These are phyloP conservation scores for Xiphorhynchus erythropygius DNA, from an alignment of 2,797 vertebrate genomes.

Conservation along the genomic window DNA sequence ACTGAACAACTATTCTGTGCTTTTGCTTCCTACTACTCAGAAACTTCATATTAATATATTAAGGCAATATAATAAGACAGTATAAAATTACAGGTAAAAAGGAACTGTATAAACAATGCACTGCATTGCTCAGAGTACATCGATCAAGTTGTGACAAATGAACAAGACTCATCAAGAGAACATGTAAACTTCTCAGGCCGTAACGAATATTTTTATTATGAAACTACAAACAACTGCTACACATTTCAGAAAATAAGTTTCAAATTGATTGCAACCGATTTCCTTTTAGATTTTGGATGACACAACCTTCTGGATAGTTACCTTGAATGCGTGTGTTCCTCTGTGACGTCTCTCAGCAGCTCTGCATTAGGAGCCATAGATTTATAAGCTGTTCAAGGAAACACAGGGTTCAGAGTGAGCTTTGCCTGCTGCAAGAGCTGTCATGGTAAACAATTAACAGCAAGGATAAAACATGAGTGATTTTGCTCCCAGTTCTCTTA, in stretches of 20 bases:
- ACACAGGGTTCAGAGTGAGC: not conserved
- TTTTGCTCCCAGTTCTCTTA: not conserved
- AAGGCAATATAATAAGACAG: not conserved
- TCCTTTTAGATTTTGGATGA: not conserved
- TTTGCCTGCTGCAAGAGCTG: not conserved
- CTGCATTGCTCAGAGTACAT: not conserved
- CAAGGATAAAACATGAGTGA: not conserved
- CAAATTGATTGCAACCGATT: not conserved
- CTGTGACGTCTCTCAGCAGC: fast-evolving
- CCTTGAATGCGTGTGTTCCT: not conserved
- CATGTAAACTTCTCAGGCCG: not conserved
- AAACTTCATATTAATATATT: not conserved
- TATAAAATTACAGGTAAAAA: not conserved
- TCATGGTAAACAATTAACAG: not conserved
- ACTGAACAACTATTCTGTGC: not conserved
- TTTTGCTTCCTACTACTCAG: not conserved
- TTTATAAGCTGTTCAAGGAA: not conserved
- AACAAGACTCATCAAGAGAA: not conserved
- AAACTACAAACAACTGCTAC: not conserved
- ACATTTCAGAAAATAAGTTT: not conserved
- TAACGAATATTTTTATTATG: not conserved
- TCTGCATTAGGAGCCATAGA: not conserved
- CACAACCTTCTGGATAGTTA: not conserved
- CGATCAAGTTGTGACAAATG: not conserved
- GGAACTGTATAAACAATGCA: not conserved